Evolutionary conservation across 2,113 vertebrate species (phyloP).

Genomic region (Dinomys branickii): DNA sequence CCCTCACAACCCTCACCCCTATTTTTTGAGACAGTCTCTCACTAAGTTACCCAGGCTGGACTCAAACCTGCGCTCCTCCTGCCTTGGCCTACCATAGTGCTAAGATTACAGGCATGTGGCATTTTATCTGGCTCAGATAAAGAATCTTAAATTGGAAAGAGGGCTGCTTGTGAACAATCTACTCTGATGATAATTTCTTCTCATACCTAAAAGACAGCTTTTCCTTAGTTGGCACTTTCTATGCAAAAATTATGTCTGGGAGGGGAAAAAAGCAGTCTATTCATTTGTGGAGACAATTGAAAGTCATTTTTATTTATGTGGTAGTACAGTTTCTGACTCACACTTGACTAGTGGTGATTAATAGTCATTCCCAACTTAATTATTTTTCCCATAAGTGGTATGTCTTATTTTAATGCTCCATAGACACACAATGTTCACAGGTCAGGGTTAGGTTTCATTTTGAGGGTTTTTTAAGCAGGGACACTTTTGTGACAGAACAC

Average conservation of each 20-base stretch:
- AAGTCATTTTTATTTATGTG: not conserved
- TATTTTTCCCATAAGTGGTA: not conserved
- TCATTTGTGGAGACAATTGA: not conserved
- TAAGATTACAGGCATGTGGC: not conserved
- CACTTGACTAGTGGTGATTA: not conserved
- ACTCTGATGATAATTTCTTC: not conserved
- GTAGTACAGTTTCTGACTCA: not conserved
- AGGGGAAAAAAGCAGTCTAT: not conserved
- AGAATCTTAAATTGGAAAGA: not conserved
- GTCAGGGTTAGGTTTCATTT: not conserved
- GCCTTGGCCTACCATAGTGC: too few species aligned
- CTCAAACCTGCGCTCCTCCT: not conserved
- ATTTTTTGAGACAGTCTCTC: not conserved
- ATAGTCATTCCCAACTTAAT: not conserved
- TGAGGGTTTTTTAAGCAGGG: constrained; percentile 1
- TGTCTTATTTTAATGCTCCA: not conserved
- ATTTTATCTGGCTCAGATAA: not conserved
- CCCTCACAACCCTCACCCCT: not conserved
- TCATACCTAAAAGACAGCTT: not conserved
- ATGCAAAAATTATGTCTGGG: not conserved
- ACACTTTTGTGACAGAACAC: not conserved
- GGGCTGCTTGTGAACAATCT: not conserved
- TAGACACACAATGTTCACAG: not conserved
- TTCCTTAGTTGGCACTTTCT: not conserved
- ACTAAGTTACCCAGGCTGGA: not conserved